Base-by-base conservation (phyloP, 2,888 invertebrate species). In the Rhogogaster chlorosoma region DNA sequence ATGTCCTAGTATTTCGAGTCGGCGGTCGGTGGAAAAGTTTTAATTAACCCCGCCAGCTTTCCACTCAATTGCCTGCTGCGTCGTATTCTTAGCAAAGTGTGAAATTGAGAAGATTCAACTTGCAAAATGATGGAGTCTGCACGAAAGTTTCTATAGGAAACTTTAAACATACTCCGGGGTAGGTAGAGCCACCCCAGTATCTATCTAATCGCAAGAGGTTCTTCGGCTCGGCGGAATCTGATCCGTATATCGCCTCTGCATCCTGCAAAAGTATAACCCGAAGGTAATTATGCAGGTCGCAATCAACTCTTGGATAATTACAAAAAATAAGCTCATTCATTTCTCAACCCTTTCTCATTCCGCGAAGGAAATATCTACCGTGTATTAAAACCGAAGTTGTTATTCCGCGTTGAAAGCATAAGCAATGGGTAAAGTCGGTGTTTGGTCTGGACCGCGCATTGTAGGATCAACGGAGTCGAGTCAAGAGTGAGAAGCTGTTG, bases 51-150 rank as follows among this genome's bases (percentile, higher is more conserved):
- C 71, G 38, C 10, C 12, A 29, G 15, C 42, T 42, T 73, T 73
- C 38, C 71, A 42, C 71, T 42, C 71, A 42, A 73, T 73, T 73
- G 71, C 71, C 42, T 73, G 29, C 42, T 38, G n/a, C 38, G 26
- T 49, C 15, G 77, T 77, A 53, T 77, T 77, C 26, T 42, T 38
- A 73, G 32, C 6, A 49, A 77, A 77, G 49, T 77, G 77, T 49
- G 49, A 53, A 49, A 77, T 77, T 49, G 53, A 77, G 77, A 49
- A 77, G 26, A 77, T 77, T 77, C 77, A 45, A 53, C 53, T n/a
- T 36, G 53, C 32, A 32, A 77, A 77, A 77, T 49, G 71, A 73
- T 38, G 71, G 15, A 73, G 71, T 67, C 67, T 42, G 45, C 77
- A 2, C 26, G 1, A 26, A 45, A 77, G 29, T 29, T 77, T 45